Percentiles rank a stretch among this genome's conserved stretches.
These are phyloP conservation scores for Graptemys geographica DNA, from an alignment of 2,797 vertebrate genomes.

Conservation along the genomic window DNA sequence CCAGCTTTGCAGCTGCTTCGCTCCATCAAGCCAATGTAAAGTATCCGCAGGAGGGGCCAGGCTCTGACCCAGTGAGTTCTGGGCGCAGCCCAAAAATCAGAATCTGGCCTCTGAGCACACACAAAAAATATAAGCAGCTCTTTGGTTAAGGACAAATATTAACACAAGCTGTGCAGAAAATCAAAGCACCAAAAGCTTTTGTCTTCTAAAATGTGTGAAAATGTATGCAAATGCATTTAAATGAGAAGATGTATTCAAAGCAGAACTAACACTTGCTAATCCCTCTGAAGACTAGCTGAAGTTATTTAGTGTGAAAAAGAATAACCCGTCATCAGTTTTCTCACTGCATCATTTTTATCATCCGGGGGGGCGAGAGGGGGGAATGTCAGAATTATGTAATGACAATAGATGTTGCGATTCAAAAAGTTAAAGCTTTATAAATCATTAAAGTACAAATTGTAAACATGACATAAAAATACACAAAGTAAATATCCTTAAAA, in stretches of 20 bases:
- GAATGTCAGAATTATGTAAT: not conserved
- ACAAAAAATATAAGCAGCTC: not conserved
- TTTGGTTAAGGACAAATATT: slow-evolving; percentile 25
- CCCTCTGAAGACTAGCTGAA: slow-evolving; percentile 6
- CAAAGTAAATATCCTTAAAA: not conserved
- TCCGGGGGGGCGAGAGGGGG: not conserved
- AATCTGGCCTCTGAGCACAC: not conserved
- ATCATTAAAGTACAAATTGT: not conserved
- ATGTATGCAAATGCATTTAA: slow-evolving; percentile 31
- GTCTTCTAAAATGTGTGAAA: not conserved
- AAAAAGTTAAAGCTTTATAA: not conserved
- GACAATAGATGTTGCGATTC: not conserved
- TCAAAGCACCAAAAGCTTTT: slow-evolving; percentile 38
- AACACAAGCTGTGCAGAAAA: slow-evolving; percentile 13
- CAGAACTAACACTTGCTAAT: slow-evolving; percentile 25
- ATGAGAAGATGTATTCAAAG: not conserved
- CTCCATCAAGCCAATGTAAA: not conserved
- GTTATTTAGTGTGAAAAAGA: not conserved
- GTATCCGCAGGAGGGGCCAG: not conserved
- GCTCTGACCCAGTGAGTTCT: not conserved
- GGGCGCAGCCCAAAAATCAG: not conserved
- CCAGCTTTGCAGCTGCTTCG: not conserved
- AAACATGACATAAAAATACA: not conserved
- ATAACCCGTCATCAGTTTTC: slow-evolving; percentile 12
- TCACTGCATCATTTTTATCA: not conserved